Evolutionary conservation across 2,888 invertebrate genomes (phyloP).

Genomic region (Machimus atricapillus): DNA sequence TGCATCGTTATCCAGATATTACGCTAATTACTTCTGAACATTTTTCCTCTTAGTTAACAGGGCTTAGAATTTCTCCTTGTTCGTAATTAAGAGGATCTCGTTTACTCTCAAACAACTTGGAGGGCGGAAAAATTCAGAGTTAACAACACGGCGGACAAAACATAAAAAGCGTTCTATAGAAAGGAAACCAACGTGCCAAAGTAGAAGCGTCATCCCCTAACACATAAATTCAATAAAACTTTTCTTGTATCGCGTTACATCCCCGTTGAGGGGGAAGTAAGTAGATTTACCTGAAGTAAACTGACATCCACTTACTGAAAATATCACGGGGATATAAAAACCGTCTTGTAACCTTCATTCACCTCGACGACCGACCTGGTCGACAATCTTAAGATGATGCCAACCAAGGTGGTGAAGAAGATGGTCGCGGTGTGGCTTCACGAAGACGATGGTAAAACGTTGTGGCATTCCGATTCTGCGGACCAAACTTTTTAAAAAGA

Average conservation of each 20-base stretch:
- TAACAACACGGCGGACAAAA: background rate
- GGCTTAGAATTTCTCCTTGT: background rate
- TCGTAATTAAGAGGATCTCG: background rate
- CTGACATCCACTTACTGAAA: background rate
- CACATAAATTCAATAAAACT: conserved; percentile 3
- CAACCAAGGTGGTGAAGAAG: background rate
- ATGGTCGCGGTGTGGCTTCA: background rate
- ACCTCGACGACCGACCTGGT: background rate
- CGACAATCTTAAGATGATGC: background rate
- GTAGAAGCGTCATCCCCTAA: background rate
- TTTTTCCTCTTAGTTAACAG: background rate
- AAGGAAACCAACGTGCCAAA: background rate
- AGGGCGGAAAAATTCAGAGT: background rate
- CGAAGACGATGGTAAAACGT: background rate
- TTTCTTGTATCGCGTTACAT: background rate
- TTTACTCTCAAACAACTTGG: background rate
- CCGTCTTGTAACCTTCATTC: conserved; percentile 2
- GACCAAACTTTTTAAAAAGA: background rate
- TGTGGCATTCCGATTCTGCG: background rate
- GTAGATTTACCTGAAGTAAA: conserved; percentile 18
- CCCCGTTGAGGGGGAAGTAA: background rate
- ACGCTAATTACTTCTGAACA: background rate
- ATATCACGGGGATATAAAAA: conserved; percentile 12
- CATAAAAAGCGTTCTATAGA: background rate
- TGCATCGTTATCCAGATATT: background rate